These are phyloP conservation scores for Lanistes nyassanus DNA, from an alignment of 1,140 invertebrate species.

Conservation along the genomic window DNA sequence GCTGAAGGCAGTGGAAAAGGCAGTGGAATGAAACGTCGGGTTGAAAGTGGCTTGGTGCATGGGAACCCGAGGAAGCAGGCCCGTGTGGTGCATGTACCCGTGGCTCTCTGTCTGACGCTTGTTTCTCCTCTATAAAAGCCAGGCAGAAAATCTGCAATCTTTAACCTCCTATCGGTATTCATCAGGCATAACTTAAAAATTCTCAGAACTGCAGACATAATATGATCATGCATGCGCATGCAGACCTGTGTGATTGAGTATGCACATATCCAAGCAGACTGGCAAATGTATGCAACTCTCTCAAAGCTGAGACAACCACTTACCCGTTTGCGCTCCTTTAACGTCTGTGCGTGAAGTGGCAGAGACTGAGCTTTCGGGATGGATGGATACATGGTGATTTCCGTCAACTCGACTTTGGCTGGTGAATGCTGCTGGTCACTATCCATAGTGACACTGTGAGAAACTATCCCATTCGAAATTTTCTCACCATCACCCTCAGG, in stretches of 20 bases:
- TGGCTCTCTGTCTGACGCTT: constrained; percentile 35
- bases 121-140: constrained; percentile 26
- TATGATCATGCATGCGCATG: no score
- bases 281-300: not conserved
- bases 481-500: no score
- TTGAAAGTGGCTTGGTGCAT: constrained; percentile 52
- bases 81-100: constrained; percentile 46
- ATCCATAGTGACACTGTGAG: constrained; percentile 20
- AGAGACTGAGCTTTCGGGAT: constrained; percentile 59
- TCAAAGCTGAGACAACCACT: constrained; percentile 8
- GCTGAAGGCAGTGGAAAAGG: constrained; percentile 46
- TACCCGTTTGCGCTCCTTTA: constrained; percentile 51
- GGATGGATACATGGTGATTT: constrained; percentile 50
- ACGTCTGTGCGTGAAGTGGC: constrained; percentile 50
- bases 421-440: constrained; percentile 24
- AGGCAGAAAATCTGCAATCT: not conserved
- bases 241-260: no score
- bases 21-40: constrained; percentile 52
- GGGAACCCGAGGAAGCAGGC: constrained; percentile 55
- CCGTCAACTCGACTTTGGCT: constrained; percentile 34
- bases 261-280: no score
- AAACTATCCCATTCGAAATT: not conserved
- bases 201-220: no score
- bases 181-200: no score
- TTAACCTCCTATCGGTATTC: no score